phyloP scores from a whole-genome alignment of 2,113 vertebrate genomes.

The Sinocyclocheilus rhinocerous region DNA sequence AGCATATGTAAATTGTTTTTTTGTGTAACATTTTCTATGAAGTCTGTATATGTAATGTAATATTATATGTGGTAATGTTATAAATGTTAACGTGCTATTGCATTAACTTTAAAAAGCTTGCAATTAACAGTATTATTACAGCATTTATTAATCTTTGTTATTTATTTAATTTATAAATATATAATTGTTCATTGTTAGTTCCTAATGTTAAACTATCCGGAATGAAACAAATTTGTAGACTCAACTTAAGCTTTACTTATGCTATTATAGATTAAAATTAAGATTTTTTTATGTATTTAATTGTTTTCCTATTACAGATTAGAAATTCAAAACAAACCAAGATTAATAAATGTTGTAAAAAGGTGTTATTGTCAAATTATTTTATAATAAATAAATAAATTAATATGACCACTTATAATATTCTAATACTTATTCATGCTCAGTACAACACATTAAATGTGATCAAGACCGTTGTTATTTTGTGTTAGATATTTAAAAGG shows the following conservation, averaged over 20 bases:
- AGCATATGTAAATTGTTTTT: background rate
- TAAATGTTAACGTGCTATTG: background rate
- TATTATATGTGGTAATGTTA: background rate
- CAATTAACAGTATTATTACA: background rate
- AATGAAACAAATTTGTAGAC: background rate
- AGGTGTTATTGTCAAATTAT: background rate
- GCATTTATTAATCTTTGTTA: slow-evolving; percentile 6
- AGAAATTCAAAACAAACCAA: background rate
- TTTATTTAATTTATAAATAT: background rate
- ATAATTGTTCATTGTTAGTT: background rate
- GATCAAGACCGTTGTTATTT: background rate
- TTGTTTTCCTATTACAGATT: too few species aligned
- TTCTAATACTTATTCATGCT: background rate
- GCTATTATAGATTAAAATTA: background rate
- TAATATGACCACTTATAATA: background rate
- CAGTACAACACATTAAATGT: background rate
- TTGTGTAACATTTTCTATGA: background rate
- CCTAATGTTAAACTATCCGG: background rate
- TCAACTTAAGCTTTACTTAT: background rate
- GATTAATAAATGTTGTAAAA: background rate
- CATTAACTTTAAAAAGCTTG: background rate
- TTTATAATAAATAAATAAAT: background rate
- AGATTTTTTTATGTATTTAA: background rate
- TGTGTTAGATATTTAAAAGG: background rate
- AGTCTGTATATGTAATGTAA: slow-evolving; percentile 16